Percentiles rank a stretch among this genome's conserved stretches.
Conservation (phyloP, 2,113 vertebrate species). For the Typhlomys cinereus region DNA sequence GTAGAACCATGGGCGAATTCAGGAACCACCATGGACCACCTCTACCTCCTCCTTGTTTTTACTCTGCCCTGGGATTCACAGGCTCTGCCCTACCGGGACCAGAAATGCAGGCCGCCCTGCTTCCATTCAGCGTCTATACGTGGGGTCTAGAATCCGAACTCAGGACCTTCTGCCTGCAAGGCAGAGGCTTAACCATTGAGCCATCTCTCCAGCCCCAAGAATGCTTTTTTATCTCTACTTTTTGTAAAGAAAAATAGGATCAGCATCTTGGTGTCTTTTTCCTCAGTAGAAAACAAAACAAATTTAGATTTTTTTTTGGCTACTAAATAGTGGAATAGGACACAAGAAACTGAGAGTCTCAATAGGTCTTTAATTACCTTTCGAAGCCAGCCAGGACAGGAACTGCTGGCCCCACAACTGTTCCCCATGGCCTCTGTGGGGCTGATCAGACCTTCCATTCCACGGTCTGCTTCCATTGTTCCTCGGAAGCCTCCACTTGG, state of each 20-base stretch:
- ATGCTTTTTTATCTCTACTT: background rate
- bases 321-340: background rate
- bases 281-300: conserved; percentile 21
- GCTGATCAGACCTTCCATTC: conserved; percentile 87
- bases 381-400: conserved; percentile 96
- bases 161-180: no score
- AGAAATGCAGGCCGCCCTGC: no score
- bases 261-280: background rate
- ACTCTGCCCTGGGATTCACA: no score
- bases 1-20: no score
- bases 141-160: no score
- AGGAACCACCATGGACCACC: no score
- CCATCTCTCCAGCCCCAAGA: no score
- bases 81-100: no score
- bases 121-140: no score
- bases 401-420: conserved; percentile 90
- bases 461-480: conserved; percentile 93
- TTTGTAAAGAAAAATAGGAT: conserved; percentile 40
- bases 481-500: conserved; percentile 93
- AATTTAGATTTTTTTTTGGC: background rate
- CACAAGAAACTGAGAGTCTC: background rate
- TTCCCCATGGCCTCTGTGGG: conserved; percentile 86
- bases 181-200: no score
- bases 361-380: conserved; percentile 86
- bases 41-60: no score